Base-by-base conservation (phyloP, 2,888 invertebrate species). In the Apoderus coryli region DNA sequence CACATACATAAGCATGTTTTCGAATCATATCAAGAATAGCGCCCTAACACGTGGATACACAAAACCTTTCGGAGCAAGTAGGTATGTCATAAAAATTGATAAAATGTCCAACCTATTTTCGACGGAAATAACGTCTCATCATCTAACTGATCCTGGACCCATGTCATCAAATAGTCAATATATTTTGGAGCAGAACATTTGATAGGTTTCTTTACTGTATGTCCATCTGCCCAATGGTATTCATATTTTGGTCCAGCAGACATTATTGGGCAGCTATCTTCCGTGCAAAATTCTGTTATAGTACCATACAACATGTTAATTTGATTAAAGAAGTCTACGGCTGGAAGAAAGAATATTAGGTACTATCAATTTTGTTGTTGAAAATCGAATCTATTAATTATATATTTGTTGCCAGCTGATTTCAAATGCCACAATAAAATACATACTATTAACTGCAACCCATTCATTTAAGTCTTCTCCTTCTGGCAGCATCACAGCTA, bases 281-380 rank as follows among this genome's bases (percentile, higher is more conserved):
- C 92, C 3, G 93, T 92, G 59, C 98, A 98, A 63, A 93, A 95
- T 63, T 98, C 98, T n/a, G 95, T 95, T 50, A 98, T 90, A 15
- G 96, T 98, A 29, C 98, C 98, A 53, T 96, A 98, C 41, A 98
- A 65, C 96, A 98, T 98, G 63, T 95, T 95, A 56, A 98, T 96
- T 71, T 99, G 98, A 63, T 98, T 98, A 65, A 96, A 98, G 62
- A 98, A 98, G 64, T 98, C 98, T 40, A 98, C 95, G 51, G 95
- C 95, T 95, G 63, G 23, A 70, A n/a, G n/a, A 19, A 6, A 19
- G n/a, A 19, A 19, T 19, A 7, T n/a, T 7, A 19, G 19, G 19
- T n/a, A 19, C 19, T 19, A 6, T 19, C n/a, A 19, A 19, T 19
- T 19, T n/a, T n/a, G n/a, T n/a, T n/a, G n/a, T n/a, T n/a, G n/a